phyloP scores from a whole-genome alignment of 2,888 invertebrate genomes.

The Eudiplozoon nipponicum region DNA sequence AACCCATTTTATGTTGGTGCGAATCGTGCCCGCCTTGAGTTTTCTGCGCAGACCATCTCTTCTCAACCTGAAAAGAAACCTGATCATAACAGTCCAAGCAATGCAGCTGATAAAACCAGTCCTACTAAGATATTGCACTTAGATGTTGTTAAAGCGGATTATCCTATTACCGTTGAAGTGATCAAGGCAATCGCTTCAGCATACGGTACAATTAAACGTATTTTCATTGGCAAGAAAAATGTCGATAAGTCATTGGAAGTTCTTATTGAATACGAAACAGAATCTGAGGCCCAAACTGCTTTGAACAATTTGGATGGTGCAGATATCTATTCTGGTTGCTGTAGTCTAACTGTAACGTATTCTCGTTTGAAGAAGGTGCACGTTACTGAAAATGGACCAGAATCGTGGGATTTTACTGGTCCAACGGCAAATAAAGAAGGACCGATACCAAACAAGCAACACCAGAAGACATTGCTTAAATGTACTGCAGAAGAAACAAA shows the following conservation, averaged over 20 bases:
- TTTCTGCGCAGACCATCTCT: not conserved
- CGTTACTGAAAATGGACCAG: conserved; percentile 13
- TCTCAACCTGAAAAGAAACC: not conserved
- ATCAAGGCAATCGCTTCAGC: conserved; percentile 14
- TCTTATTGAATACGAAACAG: conserved; percentile 13
- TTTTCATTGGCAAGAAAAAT: conserved; percentile 15
- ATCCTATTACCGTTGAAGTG: conserved; percentile 16
- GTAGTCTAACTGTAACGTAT: conserved; percentile 11
- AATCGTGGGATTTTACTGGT: conserved; percentile 30
- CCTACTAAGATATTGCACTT: conserved; percentile 12
- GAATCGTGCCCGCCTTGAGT: conserved; percentile 10
- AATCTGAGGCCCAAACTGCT: conserved; percentile 11
- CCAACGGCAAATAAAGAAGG: conserved; percentile 27
- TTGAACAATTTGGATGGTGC: conserved; percentile 14
- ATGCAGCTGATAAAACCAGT: not conserved
- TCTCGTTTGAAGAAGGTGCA: conserved; percentile 10
- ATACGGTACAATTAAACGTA: conserved; percentile 10
- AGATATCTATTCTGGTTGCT: conserved; percentile 16
- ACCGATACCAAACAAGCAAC: conserved; percentile 7
- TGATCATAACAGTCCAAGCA: not conserved
- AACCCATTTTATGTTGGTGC: conserved; percentile 13
- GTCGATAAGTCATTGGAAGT: conserved; percentile 13
- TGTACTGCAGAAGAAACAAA: not conserved
- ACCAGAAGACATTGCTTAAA: not conserved
- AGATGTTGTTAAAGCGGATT: conserved; percentile 10